Evolutionary conservation across 1,140 invertebrate species (phyloP).

Genomic region (Bombus waltoni): DNA sequence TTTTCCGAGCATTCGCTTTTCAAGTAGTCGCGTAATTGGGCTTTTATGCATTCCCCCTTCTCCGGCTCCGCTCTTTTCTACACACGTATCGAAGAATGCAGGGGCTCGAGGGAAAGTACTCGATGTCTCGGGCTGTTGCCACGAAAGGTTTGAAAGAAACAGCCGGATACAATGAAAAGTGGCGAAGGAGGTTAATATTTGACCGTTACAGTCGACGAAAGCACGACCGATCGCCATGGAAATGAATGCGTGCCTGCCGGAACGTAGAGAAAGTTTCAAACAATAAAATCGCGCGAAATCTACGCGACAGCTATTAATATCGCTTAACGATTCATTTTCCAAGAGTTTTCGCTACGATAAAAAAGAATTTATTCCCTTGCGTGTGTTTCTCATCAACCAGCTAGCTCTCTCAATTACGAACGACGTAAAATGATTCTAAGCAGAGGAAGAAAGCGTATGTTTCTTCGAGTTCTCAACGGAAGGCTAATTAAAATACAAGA

Average conservation of each 20-base stretch:
- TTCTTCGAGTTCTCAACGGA: neutral
- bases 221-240: no score
- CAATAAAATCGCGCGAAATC: no score
- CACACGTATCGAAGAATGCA: conserved; percentile 4
- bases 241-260: no score
- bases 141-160: conserved; percentile 47
- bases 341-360: no score
- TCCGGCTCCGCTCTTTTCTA: conserved; percentile 44
- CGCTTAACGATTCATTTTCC: no score
- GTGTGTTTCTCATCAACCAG: no score
- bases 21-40: conserved; percentile 50
- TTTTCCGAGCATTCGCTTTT: conserved; percentile 48
- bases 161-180: conserved; percentile 39
- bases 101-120: neutral
- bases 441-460: neutral
- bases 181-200: conserved; percentile 32
- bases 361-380: no score
- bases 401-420: neutral
- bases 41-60: conserved; percentile 47
- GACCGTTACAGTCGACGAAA: neutral
- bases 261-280: no score
- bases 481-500: neutral
- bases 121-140: conserved; percentile 38
- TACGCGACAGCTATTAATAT: no score
- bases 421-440: neutral